Base-by-base conservation (phyloP, 2,888 invertebrate genomes). In the Eubasilissa splendida region DNA sequence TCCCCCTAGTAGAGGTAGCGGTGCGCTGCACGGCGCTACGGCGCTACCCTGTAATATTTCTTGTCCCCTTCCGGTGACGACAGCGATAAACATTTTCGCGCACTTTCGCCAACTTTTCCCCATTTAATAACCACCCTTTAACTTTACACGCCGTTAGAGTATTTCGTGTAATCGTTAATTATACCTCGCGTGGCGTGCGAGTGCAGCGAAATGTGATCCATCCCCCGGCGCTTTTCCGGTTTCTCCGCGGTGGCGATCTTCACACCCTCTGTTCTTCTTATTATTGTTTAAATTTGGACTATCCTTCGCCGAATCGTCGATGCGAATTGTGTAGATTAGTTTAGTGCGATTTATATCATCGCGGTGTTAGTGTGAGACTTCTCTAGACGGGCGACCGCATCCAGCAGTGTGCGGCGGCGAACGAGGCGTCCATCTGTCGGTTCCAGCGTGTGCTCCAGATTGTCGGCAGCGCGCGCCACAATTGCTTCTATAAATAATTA, bases 31-130 rank as follows among this genome's bases (percentile, higher is more conserved):
- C 12, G 53, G 53, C 58, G 73, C 58, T 33, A 59, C 58, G 59
- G 33, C 31, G 33, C 42, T 58, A 53, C 14, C 22, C 50, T 5
- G 31, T 73, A 22, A 50, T 33, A 11, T 10, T 73, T 58, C 56
- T 56, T 31, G 71, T 58, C 73, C 12, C 75, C 59, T 65, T 75
- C 79, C 79, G 79, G 79, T 66, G 74, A 56, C 71, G 71, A 58
- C 56, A 53, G 77, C 75, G 22, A 79, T 79, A 79, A 79, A 68
- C 79, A 79, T 74, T 79, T 79, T 79, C 75, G 66, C 79, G 54
- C 79, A 79, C 63, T 79, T 79, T 79, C 65, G 74, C 74, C 56
- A 65, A 71, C 54, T 79, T 73, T 79, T 79, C 79, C 75, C 79
- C 75, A 33, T 52, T 66, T 54, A 75, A 59, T 66, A 58, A 14